phyloP scores from a whole-genome alignment of 2,113 vertebrate genomes.

The Salminus brasiliensis region DNA sequence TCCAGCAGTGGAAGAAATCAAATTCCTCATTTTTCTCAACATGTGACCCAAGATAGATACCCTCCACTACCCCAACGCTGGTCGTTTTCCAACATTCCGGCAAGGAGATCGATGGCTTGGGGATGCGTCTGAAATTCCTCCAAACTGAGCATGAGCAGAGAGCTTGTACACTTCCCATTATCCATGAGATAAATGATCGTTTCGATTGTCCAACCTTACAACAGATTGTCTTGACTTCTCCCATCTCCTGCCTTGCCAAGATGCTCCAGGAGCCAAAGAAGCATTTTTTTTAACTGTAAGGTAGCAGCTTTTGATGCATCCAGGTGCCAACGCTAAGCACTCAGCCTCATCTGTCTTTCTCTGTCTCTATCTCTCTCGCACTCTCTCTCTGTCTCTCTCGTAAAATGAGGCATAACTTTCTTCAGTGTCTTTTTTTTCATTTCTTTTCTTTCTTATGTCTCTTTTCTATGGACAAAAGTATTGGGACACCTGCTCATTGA shows the following conservation, averaged over 20 bases:
- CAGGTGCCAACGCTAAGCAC: background rate
- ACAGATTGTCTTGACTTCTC: background rate
- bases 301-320: conserved; percentile 12
- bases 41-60: conserved; percentile 33
- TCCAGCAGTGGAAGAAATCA: conserved; percentile 1
- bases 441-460: no score
- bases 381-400: background rate
- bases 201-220: background rate
- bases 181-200: background rate
- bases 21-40: background rate
- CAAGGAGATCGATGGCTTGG: conserved; percentile 26
- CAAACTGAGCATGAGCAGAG: background rate
- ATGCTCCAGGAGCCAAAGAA: background rate
- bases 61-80: conserved; percentile 1
- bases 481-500: no score
- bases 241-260: background rate
- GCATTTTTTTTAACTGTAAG: conserved; percentile 6
- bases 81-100: conserved; percentile 36
- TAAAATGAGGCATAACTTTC: no score
- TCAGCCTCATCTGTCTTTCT: background rate
- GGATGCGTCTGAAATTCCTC: conserved; percentile 40
- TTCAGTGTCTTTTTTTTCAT: no score
- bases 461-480: no score
- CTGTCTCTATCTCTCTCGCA: background rate
- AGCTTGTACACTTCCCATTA: background rate